Evolutionary conservation across 2,888 invertebrate species (phyloP).

Genomic region (Polymixis lichenea): DNA sequence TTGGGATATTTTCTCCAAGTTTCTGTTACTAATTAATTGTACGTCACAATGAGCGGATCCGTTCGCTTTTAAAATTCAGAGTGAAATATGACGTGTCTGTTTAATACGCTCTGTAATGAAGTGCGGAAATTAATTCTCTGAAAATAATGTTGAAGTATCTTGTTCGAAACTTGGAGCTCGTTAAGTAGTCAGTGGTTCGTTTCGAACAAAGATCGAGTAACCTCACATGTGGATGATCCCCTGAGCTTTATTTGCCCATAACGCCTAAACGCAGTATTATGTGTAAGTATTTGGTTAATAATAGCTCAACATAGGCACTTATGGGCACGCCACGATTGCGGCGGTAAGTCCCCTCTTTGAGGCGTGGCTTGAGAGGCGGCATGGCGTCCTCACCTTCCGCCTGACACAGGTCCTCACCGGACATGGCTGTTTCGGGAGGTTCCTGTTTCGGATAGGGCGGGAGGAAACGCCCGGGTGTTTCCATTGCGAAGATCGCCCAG

Average conservation of each 20-base stretch:
- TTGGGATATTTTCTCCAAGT: conserved; percentile 15
- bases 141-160: conserved; percentile 61
- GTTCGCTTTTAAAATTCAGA: conserved; percentile 32
- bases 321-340: no score
- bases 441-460: no score
- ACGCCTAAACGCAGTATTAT: conserved; percentile 5
- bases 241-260: conserved; percentile 26
- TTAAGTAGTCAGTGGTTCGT: conserved; percentile 59
- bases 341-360: no score
- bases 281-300: background rate
- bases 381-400: no score
- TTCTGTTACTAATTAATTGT: conserved; percentile 42
- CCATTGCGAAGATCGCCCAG: no score
- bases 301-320: background rate
- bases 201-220: conserved; percentile 50
- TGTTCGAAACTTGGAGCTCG: conserved; percentile 50
- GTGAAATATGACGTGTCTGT: conserved; percentile 49
- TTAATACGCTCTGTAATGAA: conserved; percentile 55
- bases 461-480: no score
- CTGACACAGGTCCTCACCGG: no score
- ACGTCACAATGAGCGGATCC: conserved; percentile 39
- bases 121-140: conserved; percentile 61
- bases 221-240: conserved; percentile 44
- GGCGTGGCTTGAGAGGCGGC: no score
- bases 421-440: no score